Evolutionary conservation across 37 sponge, comb jelly and placozoan genomes (phyloP).

Genomic region (Chondrilla cf. caribensis): DNA sequence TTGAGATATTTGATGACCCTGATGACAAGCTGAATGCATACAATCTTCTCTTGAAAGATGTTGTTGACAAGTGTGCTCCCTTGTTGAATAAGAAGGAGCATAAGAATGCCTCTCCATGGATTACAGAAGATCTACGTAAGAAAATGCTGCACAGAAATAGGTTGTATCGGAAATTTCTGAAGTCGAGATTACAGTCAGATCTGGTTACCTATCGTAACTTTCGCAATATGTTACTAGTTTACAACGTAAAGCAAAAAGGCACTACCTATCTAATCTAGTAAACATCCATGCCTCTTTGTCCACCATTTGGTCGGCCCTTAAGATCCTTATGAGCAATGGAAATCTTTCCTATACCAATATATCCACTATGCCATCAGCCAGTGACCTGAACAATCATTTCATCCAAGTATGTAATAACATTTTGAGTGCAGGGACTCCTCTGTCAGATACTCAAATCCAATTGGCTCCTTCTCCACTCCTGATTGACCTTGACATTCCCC

Average conservation of each 20-base stretch:
- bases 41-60: constrained; percentile 21
- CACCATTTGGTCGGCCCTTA: constrained; percentile 5
- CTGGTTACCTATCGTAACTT: neutral
- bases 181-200: neutral
- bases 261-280: neutral
- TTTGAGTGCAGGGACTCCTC: too few species aligned
- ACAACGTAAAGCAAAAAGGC: neutral
- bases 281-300: neutral
- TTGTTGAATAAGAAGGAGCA: constrained; percentile 6
- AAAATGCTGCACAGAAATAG: constrained; percentile 7
- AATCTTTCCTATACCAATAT: neutral
- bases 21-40: too few species aligned
- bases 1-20: too few species aligned
- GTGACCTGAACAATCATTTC: constrained; percentile 1
- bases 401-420: neutral
- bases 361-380: constrained; percentile 5
- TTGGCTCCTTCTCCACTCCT: too few species aligned
- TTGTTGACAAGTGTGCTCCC: constrained; percentile 19
- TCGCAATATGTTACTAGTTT: constrained; percentile 3
- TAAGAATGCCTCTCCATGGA: neutral
- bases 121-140: neutral
- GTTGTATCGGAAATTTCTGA: constrained; percentile 16
- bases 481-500: constrained; percentile 7
- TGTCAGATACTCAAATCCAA: neutral
- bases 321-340: neutral